phyloP scores from a whole-genome alignment of 2,113 vertebrate genomes.

The Ramphastos sulfuratus region DNA sequence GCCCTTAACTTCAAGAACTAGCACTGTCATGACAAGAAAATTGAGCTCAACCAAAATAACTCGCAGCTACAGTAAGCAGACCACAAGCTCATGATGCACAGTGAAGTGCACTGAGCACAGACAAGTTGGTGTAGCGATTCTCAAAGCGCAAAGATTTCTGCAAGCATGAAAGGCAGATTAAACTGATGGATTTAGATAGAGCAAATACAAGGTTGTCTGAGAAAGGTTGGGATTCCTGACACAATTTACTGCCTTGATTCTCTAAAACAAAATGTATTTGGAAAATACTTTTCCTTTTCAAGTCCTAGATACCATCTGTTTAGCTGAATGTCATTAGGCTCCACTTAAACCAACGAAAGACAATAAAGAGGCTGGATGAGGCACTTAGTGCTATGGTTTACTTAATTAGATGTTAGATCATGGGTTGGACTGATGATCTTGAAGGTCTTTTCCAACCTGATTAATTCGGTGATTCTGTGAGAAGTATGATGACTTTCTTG shows the following conservation, averaged over 20 bases:
- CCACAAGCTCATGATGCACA: accelerated
- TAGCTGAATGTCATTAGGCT: background rate
- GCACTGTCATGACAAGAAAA: background rate
- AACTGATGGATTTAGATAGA: background rate
- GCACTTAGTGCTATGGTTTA: no score
- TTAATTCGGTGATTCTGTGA: no score
- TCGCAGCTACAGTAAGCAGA: background rate
- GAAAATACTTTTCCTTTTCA: background rate
- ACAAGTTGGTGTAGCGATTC: background rate
- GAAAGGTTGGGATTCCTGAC: background rate
- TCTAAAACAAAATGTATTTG: background rate
- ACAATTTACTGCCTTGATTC: background rate
- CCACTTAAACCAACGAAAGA: background rate
- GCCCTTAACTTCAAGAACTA: background rate
- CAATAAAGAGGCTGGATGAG: background rate
- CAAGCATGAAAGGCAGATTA: background rate
- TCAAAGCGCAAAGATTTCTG: background rate
- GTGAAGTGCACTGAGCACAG: background rate
- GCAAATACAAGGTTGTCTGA: background rate
- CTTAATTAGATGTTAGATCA: no score
- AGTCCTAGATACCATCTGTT: background rate
- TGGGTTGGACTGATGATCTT: no score
- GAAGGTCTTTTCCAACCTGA: no score
- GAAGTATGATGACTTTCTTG: background rate
- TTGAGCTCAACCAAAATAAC: background rate